Percentiles rank a stretch among this genome's conserved stretches.
These are phyloP conservation scores for Egretta garzetta DNA, from an alignment of 2,113 vertebrate genomes.

Conservation along the genomic window DNA sequence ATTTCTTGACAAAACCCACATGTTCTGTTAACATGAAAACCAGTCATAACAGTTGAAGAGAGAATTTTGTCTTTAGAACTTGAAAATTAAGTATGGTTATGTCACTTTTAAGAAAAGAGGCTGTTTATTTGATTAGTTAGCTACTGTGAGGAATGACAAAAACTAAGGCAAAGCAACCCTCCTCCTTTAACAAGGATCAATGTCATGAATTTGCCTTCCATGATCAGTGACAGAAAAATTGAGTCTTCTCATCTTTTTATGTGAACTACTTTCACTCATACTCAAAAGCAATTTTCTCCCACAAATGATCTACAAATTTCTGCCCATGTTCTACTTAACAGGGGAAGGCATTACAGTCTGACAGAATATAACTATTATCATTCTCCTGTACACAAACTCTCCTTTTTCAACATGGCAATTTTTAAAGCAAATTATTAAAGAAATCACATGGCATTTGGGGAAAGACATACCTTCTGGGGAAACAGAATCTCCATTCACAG, in stretches of 20 bases:
- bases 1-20: constrained; percentile 13
- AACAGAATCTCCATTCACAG: constrained; percentile 51
- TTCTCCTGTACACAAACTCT: background rate
- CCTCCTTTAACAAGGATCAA: background rate
- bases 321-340: background rate
- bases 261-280: background rate
- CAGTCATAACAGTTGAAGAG: background rate
- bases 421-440: background rate
- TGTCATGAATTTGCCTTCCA: background rate
- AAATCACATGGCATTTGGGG: background rate
- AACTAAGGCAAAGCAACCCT: background rate
- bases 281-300: background rate
- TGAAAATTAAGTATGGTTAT: background rate
- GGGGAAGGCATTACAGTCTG: background rate
- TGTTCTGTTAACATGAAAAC: background rate
- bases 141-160: background rate
- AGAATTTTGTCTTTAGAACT: background rate
- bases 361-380: background rate
- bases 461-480: constrained; percentile 79
- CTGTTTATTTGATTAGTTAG: background rate
- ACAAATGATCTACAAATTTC: background rate
- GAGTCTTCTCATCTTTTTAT: background rate
- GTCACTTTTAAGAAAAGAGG: background rate
- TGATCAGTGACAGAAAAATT: background rate
- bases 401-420: background rate